Conservation (phyloP, 2,888 invertebrate species). For the Nephrotoma appendiculata region DNA sequence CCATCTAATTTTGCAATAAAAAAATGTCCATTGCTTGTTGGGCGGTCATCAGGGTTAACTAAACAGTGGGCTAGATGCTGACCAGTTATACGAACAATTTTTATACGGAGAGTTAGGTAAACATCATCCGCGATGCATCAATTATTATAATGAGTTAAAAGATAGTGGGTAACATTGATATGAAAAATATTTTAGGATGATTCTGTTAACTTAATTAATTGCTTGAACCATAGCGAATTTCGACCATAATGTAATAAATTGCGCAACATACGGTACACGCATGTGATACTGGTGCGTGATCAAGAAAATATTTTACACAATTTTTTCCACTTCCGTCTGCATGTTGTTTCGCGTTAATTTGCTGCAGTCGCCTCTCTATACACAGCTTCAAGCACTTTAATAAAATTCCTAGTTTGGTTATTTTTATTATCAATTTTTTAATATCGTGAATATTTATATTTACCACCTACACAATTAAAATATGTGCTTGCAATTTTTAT, state of each 20-base stretch:
- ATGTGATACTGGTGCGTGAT: background rate
- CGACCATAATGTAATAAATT: background rate
- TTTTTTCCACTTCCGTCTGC: background rate
- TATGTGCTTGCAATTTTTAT: background rate
- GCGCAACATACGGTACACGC: background rate
- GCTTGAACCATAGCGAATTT: no score
- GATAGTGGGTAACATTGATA: no score
- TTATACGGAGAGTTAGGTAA: no score
- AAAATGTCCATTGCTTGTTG: no score
- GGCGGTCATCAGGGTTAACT: no score
- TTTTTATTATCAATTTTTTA: background rate
- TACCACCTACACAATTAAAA: background rate
- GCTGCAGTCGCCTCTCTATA: background rate
- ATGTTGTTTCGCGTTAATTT: background rate
- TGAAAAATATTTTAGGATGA: no score
- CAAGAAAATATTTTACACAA: background rate
- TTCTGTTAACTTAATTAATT: no score
- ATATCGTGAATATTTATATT: background rate
- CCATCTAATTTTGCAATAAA: no score
- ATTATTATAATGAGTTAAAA: no score
- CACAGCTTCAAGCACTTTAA: background rate
- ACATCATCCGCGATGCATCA: no score
- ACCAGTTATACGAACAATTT: no score
- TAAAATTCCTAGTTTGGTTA: background rate
- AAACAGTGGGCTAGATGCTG: no score